phyloP scores from a whole-genome alignment of 2,113 vertebrate genomes.

The Sula dactylatra region DNA sequence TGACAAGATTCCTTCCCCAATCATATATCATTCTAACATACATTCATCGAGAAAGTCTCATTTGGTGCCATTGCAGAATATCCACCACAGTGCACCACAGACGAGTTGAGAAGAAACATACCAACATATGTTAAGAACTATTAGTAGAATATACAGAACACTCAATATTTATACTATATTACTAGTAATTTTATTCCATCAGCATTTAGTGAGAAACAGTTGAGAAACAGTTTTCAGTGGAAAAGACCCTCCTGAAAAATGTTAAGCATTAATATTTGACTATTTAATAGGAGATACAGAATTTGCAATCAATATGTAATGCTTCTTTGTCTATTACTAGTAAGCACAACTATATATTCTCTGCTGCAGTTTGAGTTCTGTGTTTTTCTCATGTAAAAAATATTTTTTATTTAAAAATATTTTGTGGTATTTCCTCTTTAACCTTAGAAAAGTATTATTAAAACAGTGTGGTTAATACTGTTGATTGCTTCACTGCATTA shows the following conservation, averaged over 20 bases:
- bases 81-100: background rate
- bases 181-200: background rate
- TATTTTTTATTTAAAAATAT: background rate
- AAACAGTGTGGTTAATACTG: background rate
- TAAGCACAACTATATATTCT: background rate
- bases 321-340: background rate
- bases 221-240: background rate
- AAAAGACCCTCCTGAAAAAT: background rate
- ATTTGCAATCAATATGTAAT: background rate
- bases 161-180: background rate
- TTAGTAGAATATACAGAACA: background rate
- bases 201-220: background rate
- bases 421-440: background rate
- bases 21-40: background rate
- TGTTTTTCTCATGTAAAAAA: background rate
- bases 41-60: background rate
- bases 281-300: background rate
- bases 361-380: background rate
- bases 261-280: background rate
- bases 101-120: background rate
- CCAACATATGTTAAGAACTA: background rate
- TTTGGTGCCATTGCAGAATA: background rate
- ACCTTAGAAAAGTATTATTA: background rate
- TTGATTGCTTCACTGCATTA: constrained; percentile 51
- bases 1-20: background rate